Base-by-base conservation (phyloP, 1,140 invertebrate species). In the Drosophila sturtevanti region DNA sequence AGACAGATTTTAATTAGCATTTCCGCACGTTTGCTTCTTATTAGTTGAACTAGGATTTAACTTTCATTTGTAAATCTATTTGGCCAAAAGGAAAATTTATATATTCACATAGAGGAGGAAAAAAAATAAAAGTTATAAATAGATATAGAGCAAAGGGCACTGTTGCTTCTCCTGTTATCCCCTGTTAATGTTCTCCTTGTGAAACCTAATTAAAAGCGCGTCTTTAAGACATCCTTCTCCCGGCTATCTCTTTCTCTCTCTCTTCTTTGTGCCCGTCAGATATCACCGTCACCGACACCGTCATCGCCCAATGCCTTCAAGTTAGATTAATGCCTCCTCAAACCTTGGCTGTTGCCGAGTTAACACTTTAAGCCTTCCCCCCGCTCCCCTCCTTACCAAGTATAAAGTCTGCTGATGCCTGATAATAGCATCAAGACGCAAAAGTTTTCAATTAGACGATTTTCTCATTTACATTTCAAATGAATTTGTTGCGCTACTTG, bases 391-490 rank as follows among this genome's bases (percentile, higher is more conserved):
- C n/a, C n/a, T n/a, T n/a, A n/a, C n/a, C 67, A 72, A 61, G 35
- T 34, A 72, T 22, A 64, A 54, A 54, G 27, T 35, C n/a, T 48
- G 61, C 41, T 34, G 31, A 16, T 34, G 22, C 51, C 9, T 11
- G 38, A 16, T 22, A 21, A 56, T 51, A 38, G 63, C 68, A 54
- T 60, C 61, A 59, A 67, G 65, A 72, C 37, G 77, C 70, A 48
- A 87, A 87, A 89, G 79, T 89, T 87, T 87, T 89, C 84, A 89
- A 89, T 89, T 89, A 80, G 58, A 62, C 65, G 67, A 74, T 79
- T 71, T 79, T 69, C 84, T 84, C 80, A 87, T 87, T 87, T 87
- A 75, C 77, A 82, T 89, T 87, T 87, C 76, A 87, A 87, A 87
- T 87, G 73, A 79, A 89, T 79, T 79, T 67, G 41, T 51, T 48